Conservation (phyloP, 2,113 vertebrate species). For the Muntiacus muntjak region DNA sequence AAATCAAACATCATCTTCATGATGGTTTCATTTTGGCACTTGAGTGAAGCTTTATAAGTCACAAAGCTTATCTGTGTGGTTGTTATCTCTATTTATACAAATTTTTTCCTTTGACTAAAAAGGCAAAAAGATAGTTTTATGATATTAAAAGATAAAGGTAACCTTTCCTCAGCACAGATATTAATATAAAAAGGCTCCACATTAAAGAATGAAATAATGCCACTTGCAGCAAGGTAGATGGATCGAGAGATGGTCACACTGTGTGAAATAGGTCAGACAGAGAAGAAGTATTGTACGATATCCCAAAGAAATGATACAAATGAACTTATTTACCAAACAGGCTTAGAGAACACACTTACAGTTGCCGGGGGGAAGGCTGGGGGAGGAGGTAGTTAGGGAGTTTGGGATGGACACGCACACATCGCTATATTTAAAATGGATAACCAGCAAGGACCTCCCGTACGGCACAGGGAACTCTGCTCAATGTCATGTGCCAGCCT, state of each 20-base stretch:
- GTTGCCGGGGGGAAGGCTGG: neutral
- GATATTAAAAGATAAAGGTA: neutral
- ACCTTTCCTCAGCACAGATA: conserved; percentile 16
- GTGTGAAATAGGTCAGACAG: neutral
- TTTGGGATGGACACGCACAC: neutral
- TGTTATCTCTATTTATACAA: neutral
- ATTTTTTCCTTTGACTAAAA: conserved; percentile 16
- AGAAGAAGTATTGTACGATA: neutral
- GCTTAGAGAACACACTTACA: neutral
- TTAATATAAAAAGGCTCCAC: neutral
- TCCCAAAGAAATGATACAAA: rapidly evolving
- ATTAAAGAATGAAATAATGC: neutral
- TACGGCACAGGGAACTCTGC: neutral
- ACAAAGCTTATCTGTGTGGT: neutral
- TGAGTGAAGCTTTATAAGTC: neutral
- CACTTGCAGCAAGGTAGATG: neutral
- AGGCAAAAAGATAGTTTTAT: neutral
- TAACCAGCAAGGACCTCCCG: neutral
- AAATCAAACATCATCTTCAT: neutral
- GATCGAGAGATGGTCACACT: neutral
- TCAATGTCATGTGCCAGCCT: neutral
- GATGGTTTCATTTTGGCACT: neutral
- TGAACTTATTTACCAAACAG: neutral
- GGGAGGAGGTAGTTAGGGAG: neutral
- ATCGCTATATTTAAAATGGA: neutral